phyloP scores from a whole-genome alignment of 2,888 invertebrate genomes.

The Drosophila austrosaltans region DNA sequence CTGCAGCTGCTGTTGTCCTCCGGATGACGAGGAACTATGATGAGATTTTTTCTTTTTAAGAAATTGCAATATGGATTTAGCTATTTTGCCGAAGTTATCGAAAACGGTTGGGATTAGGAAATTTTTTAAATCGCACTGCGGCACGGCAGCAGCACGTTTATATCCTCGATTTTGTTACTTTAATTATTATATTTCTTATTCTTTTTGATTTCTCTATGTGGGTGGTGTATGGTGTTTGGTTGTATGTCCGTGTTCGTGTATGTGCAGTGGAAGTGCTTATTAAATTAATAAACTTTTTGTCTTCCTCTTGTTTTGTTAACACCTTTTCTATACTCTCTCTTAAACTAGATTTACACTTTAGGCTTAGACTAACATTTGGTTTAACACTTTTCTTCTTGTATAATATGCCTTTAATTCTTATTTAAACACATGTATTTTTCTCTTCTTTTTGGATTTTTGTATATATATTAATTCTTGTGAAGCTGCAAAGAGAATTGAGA shows the following conservation, averaged over 20 bases:
- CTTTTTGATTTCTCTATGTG: neutral
- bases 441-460: constrained; percentile 32
- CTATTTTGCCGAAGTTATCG: constrained; percentile 82
- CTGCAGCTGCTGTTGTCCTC: constrained; percentile 49
- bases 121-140: constrained; percentile 32
- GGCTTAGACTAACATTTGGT: constrained; percentile 75
- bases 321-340: constrained; percentile 34
- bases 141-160: constrained; percentile 16
- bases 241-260: neutral
- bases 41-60: constrained; percentile 83
- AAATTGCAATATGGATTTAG: constrained; percentile 83
- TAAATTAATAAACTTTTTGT: constrained; percentile 1
- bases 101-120: constrained; percentile 63
- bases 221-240: neutral
- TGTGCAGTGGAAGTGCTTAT: neutral
- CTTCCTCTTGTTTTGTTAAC: constrained; percentile 12
- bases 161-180: neutral
- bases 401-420: constrained; percentile 13
- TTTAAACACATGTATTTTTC: constrained; percentile 12
- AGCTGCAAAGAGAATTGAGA: constrained; percentile 64
- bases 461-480: constrained; percentile 32
- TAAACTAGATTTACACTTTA: constrained; percentile 74
- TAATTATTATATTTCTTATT: neutral
- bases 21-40: constrained; percentile 73
- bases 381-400: constrained; percentile 61